Evolutionary conservation across 2,113 vertebrate species (phyloP).

Genomic region (Pseudorectes ferrugineus): DNA sequence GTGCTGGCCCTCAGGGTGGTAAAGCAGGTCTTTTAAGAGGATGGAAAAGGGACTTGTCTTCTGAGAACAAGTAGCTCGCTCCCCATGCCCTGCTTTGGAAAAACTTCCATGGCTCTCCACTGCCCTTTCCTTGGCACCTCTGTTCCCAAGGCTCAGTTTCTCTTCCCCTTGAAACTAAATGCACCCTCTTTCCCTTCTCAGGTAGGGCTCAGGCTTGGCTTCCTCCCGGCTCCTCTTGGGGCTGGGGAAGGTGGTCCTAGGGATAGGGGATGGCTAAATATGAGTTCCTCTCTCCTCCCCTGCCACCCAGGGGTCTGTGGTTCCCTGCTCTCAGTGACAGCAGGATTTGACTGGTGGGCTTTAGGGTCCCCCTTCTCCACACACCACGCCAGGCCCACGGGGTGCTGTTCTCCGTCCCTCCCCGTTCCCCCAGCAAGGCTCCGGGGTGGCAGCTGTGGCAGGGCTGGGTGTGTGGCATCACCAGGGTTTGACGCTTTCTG

Average conservation of each 20-base stretch:
- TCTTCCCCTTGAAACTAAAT: neutral
- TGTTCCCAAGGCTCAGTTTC: neutral
- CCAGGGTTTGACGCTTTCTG: neutral
- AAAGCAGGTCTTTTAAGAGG: neutral
- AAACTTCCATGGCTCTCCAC: neutral
- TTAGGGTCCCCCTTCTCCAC: neutral
- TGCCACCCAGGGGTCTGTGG: neutral
- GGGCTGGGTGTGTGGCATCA: neutral
- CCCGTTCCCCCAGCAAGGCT: neutral
- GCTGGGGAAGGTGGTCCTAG: neutral
- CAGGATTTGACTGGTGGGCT: neutral
- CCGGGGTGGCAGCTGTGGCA: accelerated
- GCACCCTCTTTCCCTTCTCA: neutral
- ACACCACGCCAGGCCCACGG: accelerated
- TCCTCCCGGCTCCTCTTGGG: neutral
- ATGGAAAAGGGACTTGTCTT: neutral
- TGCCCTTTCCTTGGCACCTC: neutral
- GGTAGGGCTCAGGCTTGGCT: neutral
- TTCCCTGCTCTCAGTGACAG: neutral
- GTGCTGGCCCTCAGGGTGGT: neutral
- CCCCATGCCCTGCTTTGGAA: neutral
- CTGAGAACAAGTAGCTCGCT: neutral
- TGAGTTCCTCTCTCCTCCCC: neutral
- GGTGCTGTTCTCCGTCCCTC: neutral
- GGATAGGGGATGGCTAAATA: neutral